A percentile compares a stretch with the other conserved stretches of the same genome.
phyloP scores from a whole-genome alignment of 2,888 invertebrate genomes.

The Camponotus fellah region DNA sequence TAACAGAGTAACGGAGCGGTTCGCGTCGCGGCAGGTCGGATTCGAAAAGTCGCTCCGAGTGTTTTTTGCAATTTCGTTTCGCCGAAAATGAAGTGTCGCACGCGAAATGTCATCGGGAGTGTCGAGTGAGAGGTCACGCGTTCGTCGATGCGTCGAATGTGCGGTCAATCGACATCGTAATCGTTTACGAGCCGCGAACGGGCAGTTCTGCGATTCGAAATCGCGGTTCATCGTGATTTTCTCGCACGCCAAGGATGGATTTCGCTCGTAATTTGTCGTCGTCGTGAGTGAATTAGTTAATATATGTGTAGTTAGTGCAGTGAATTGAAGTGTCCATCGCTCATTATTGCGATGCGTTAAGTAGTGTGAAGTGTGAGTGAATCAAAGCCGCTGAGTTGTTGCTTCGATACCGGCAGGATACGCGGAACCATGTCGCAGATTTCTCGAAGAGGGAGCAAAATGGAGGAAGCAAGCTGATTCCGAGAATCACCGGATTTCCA shows the following conservation, averaged over 20 bases:
- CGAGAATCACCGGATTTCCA: neutral
- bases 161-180: neutral
- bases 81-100: neutral
- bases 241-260: neutral
- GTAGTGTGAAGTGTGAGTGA: neutral
- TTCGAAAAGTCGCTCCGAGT: neutral
- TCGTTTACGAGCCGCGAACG: neutral
- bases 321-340: neutral
- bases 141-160: neutral
- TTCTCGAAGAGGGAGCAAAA: neutral
- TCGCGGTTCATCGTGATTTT: neutral
- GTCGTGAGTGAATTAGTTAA: neutral
- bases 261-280: neutral
- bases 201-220: no score
- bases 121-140: neutral
- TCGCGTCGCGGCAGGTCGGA: neutral
- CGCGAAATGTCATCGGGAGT: neutral
- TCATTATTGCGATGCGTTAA: neutral
- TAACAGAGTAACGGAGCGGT: neutral
- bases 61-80: neutral
- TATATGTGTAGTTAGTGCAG: neutral
- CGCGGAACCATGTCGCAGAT: neutral
- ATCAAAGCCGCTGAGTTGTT: neutral
- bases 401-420: neutral
- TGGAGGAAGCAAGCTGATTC: neutral